Conservation (phyloP, 2,797 vertebrate genomes). For the Micromesistius poutassou region DNA sequence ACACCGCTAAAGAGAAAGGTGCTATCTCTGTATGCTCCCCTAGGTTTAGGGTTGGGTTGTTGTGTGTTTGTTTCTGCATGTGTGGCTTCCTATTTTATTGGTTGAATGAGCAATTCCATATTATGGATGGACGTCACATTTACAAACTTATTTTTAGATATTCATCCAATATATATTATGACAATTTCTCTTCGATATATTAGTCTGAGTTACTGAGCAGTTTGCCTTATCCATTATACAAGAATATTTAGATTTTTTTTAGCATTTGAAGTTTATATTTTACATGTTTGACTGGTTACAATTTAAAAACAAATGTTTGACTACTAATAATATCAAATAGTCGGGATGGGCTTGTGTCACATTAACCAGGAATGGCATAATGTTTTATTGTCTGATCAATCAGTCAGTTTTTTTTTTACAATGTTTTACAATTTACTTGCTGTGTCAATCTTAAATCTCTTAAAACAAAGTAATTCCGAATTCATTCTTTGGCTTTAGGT, state of each 20-base stretch:
- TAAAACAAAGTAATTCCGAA: conserved; percentile 5
- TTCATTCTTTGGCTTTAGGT: neutral
- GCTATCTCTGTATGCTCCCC: neutral
- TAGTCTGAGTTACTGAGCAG: too few relatives aligned
- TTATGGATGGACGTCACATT: neutral
- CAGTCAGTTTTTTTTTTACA: too few relatives aligned
- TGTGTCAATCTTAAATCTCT: neutral
- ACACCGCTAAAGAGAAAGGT: neutral
- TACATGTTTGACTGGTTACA: neutral
- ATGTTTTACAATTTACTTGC: neutral
- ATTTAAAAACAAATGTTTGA: neutral
- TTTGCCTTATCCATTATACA: too few relatives aligned
- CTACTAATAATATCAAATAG: neutral
- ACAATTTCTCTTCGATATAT: too few relatives aligned
- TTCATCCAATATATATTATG: too few relatives aligned
- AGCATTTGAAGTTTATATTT: neutral
- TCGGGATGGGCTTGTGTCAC: neutral
- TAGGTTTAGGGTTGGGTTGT: neutral
- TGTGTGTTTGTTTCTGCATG: neutral
- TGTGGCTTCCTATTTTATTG: neutral
- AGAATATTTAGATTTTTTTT: too few relatives aligned
- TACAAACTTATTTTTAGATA: too few relatives aligned
- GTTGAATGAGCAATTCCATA: neutral
- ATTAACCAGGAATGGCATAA: neutral
- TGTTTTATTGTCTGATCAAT: neutral